These are phyloP conservation scores for Phocoena phocoena DNA, from an alignment of 2,113 vertebrate species.

Conservation along the genomic window DNA sequence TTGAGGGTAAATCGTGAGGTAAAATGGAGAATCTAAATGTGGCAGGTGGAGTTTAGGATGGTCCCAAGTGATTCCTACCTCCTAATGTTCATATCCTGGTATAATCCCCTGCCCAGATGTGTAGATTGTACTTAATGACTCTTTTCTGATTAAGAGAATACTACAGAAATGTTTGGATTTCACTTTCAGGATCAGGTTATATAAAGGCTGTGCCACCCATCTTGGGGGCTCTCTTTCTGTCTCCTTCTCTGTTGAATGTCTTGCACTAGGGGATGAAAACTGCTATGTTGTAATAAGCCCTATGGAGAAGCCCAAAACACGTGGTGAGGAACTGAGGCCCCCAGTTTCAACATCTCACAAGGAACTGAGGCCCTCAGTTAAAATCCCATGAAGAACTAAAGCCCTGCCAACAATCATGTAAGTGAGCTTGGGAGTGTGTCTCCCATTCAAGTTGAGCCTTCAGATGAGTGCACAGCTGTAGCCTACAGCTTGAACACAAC, in stretches of 20 bases:
- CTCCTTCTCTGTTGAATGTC: not conserved
- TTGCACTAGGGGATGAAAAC: not conserved
- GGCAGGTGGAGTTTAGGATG: not conserved
- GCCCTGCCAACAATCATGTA: not conserved
- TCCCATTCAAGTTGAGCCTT: not conserved
- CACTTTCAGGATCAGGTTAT: not conserved
- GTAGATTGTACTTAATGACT: fast-evolving
- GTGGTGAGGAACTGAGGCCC: not conserved
- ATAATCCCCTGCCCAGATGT: not conserved
- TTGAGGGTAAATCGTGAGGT: not conserved
- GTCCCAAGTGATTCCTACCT: not conserved
- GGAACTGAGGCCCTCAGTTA: not conserved
- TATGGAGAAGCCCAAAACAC: not conserved
- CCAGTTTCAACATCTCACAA: not conserved
- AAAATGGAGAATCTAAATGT: not conserved
- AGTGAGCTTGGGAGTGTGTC: not conserved
- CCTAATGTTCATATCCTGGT: not conserved
- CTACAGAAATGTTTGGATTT: not conserved
- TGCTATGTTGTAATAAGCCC: not conserved
- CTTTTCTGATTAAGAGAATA: not conserved
- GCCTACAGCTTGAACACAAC: not conserved
- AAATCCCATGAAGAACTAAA: not conserved
- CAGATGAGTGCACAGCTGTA: not conserved
- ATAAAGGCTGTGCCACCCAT: not conserved
- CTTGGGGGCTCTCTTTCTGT: not conserved